Evolutionary conservation across 1,140 invertebrate genomes (phyloP).

Genomic region (Oncopodura yosiiana): DNA sequence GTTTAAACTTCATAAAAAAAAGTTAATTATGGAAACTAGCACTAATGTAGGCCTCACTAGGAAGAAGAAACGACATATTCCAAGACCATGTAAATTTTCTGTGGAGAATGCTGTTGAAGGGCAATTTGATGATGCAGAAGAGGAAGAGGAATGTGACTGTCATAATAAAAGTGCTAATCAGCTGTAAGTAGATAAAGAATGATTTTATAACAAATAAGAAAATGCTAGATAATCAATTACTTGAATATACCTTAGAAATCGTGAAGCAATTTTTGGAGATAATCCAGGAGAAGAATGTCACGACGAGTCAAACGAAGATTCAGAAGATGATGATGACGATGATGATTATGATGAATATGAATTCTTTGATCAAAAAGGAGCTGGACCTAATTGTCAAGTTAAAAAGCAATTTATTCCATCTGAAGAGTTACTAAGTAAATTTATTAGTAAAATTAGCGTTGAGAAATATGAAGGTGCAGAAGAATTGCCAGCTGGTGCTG

Average conservation of each 20-base stretch:
- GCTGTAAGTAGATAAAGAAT: neutral
- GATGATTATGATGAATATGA: conserved; percentile 37
- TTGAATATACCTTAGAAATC: conserved; percentile 8
- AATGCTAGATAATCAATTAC: conserved; percentile 8
- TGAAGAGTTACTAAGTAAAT: conserved; percentile 70
- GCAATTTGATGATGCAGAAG: conserved; percentile 30
- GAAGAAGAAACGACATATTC: too few species aligned
- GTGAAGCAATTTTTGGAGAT: neutral
- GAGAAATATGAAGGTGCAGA: conserved; percentile 64
- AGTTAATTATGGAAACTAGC: too few species aligned
- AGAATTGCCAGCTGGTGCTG: conserved; percentile 50
- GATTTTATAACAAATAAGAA: neutral
- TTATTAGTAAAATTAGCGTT: conserved; percentile 70
- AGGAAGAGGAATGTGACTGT: neutral
- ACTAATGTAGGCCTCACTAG: too few species aligned
- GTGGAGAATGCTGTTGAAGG: conserved; percentile 3
- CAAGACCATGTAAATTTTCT: too few species aligned
- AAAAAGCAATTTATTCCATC: conserved; percentile 50
- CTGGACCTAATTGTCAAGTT: conserved; percentile 26
- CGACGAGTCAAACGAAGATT: neutral
- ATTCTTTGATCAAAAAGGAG: conserved; percentile 36
- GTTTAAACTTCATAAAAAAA: too few species aligned
- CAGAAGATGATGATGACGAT: conserved; percentile 24
- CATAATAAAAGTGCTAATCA: neutral
- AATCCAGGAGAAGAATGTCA: neutral